A percentile compares a stretch with the other conserved stretches of the same genome.
Conservation (phyloP, 1,140 invertebrate species). For the Drosophila pectinifera region DNA sequence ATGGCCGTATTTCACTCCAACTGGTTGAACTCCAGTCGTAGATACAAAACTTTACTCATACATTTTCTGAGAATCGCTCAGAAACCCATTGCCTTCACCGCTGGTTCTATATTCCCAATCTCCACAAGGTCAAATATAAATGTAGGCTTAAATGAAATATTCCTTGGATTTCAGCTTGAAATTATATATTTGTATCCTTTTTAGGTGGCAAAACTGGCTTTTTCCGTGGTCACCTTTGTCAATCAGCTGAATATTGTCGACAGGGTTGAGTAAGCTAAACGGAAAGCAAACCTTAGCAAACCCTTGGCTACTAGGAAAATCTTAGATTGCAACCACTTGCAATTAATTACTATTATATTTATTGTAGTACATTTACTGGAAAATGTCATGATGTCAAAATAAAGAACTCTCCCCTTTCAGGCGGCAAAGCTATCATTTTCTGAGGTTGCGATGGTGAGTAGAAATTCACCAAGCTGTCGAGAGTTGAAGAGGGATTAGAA, state of each 20-base stretch:
- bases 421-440: no score
- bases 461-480: background rate
- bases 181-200: background rate
- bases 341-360: no score
- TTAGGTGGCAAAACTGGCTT: constrained; percentile 58
- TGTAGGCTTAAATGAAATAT: constrained; percentile 19
- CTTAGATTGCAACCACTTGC: no score
- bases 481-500: constrained; percentile 12
- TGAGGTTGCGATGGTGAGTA: background rate
- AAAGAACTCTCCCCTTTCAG: background rate
- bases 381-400: background rate
- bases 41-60: constrained; percentile 26
- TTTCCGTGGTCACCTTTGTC: constrained; percentile 58
- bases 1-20: constrained; percentile 48
- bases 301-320: background rate
- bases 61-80: constrained; percentile 48
- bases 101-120: constrained; percentile 55
- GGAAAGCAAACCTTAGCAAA: no score
- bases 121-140: constrained; percentile 42
- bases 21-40: constrained; percentile 34
- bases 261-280: constrained; percentile 10
- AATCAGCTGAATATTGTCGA: constrained; percentile 55
- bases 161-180: background rate
- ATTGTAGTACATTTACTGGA: no score
- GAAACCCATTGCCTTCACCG: constrained; percentile 41